Base-by-base conservation (phyloP, 2,113 vertebrate genomes). In the Hucho hucho region DNA sequence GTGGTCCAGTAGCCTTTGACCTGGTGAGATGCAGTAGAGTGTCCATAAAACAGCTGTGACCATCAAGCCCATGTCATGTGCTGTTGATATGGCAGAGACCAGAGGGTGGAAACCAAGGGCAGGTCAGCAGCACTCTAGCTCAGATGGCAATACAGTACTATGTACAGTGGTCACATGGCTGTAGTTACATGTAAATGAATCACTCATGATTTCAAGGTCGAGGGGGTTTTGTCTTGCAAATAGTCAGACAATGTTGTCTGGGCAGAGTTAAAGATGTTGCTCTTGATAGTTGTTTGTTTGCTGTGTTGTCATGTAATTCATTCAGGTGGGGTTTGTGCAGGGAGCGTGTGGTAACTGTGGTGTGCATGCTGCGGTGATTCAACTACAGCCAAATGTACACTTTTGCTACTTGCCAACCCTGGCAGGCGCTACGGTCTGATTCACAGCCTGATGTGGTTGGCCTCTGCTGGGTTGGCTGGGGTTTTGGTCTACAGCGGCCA, bases 351-450 rank as follows among this genome's bases (percentile, higher is more conserved):
- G 58, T 6, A n/a, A 24, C 16, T n/a, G 58, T 22, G n/a, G 20
- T 3, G 4, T 56, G 9, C 2, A 20, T 56, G 16, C 53, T 5
- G 53, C 53, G 6, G 53, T n/a, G 24, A n/a, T 14, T 32, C 6
- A 9, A 20, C 7, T 46, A 26, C 22, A 13, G 49, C 67, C 0
- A 32, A 46, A 53, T 28, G 6, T 28, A 28, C n/a, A 64, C 68
- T 72, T 32, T 29, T 37, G 72, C 18, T 28, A 47, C 74, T 1
- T 16, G 66, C 69, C 28, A 74, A 81, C 28, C 25, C 64, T 18
- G 74, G 61, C 70, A 77, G 81, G 77, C 82, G 72, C 69, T 70
- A 16, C 16, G 3, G 37, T 73, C 71, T 90, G 77, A 77, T 65
- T 90, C 81, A 79, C 37, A 43, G 46, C 32, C 77, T 28, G 16